Conservation (phyloP, 1,140 invertebrate genomes). For the Cryptotermes secundus region DNA sequence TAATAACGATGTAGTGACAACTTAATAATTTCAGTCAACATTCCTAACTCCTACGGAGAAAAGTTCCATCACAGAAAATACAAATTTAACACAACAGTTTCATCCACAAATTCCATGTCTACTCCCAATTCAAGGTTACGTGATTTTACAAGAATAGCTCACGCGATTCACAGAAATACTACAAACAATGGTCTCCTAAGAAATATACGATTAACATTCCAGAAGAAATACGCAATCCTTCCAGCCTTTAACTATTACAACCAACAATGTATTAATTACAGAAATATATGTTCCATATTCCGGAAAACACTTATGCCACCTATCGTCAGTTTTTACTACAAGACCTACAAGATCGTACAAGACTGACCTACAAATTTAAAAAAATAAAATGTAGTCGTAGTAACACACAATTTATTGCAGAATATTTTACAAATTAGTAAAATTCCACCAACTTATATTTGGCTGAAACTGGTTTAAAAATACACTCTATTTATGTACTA, state of each 20-base stretch:
- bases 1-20: not conserved
- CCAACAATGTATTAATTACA: not conserved
- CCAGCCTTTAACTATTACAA: not conserved
- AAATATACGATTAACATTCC: not conserved
- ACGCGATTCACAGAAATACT: not conserved
- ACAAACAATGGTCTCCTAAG: not conserved
- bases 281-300: not conserved
- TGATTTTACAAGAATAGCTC: not conserved
- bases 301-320: constrained; percentile 24
- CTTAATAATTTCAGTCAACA: not conserved
- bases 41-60: not conserved
- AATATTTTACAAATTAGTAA: not conserved
- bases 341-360: not conserved
- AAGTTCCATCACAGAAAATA: not conserved
- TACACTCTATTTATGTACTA: not conserved
- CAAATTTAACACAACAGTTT: not conserved
- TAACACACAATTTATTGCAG: not conserved
- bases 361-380: not conserved
- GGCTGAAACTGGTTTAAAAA: not conserved
- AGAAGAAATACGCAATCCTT: not conserved
- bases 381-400: not conserved
- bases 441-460: not conserved
- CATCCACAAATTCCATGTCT: not conserved
- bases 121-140: not conserved
- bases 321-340: not conserved